Evolutionary conservation across 1,140 invertebrate genomes (phyloP).

Genomic region (Drosophila trapezifrons): DNA sequence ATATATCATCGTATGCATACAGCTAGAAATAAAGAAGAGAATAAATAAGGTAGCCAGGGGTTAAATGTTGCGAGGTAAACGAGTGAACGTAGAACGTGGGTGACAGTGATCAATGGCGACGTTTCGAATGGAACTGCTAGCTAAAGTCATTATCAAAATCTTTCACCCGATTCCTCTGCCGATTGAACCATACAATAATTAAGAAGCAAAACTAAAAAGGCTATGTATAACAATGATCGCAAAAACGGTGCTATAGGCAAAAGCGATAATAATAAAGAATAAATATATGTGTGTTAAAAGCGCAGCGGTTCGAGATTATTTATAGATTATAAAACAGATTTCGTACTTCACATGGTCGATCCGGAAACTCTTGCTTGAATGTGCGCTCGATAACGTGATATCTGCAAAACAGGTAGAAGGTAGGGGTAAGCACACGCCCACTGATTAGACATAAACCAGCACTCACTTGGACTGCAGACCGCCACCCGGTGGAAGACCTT

Average conservation of each 20-base stretch:
- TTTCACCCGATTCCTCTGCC: slow-evolving; percentile 14
- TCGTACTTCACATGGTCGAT: slow-evolving; percentile 83
- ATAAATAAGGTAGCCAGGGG: slow-evolving; percentile 58
- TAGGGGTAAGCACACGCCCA: slow-evolving; percentile 6
- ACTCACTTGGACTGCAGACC: slow-evolving; percentile 82
- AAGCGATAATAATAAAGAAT: slow-evolving; percentile 36
- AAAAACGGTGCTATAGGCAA: slow-evolving; percentile 25
- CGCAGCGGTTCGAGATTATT: slow-evolving; percentile 39
- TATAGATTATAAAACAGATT: slow-evolving; percentile 76
- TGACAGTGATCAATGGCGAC: slow-evolving; percentile 26
- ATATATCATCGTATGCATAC: slow-evolving; percentile 77
- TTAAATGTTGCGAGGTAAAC: slow-evolving; percentile 29
- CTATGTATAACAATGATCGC: slow-evolving; percentile 21
- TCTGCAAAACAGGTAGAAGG: slow-evolving; percentile 43
- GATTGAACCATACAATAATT: slow-evolving; percentile 5
- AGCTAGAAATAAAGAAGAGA: slow-evolving; percentile 80
- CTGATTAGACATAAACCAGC: not conserved
- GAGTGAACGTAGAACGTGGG: slow-evolving; percentile 3
- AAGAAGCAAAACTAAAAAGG: slow-evolving; percentile 33
- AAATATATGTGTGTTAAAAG: slow-evolving; percentile 36
- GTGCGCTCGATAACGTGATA: slow-evolving; percentile 81
- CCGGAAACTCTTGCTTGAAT: slow-evolving; percentile 79
- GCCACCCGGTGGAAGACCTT: slow-evolving; percentile 82
- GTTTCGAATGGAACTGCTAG: slow-evolving; percentile 13
- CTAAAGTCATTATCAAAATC: slow-evolving; percentile 18